These are phyloP conservation scores for Anoplopoma fimbria DNA, from an alignment of 2,113 vertebrate species.

Conservation along the genomic window DNA sequence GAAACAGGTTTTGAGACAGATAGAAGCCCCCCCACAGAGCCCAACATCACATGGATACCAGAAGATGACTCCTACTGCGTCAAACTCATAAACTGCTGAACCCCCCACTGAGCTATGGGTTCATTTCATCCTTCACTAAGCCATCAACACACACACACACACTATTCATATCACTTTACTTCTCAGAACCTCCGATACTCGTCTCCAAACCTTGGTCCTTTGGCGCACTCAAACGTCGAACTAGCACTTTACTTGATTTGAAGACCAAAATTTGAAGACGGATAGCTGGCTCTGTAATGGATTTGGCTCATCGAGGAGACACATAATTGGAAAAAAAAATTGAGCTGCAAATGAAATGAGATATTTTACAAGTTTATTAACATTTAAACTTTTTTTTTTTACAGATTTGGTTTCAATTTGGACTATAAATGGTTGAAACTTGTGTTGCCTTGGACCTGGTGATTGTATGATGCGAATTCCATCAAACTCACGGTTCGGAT, in stretches of 20 bases:
- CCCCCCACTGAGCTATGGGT: slow-evolving; percentile 16
- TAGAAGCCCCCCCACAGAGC: slow-evolving; percentile 23
- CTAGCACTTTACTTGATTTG: background rate
- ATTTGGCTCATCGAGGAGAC: too few relatives aligned
- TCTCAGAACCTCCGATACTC: background rate
- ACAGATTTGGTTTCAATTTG: too few relatives aligned
- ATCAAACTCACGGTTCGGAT: too few relatives aligned
- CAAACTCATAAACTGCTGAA: slow-evolving; percentile 30
- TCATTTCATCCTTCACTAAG: slow-evolving; percentile 37
- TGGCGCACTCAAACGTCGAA: background rate
- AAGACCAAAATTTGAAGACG: slow-evolving; percentile 8
- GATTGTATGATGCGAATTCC: background rate
- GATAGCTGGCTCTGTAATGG: background rate
- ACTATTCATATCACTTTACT: background rate
- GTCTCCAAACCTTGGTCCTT: background rate
- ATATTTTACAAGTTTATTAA: background rate
- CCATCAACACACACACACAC: slow-evolving; percentile 14
- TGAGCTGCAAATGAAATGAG: too few relatives aligned
- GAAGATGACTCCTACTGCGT: slow-evolving; percentile 34
- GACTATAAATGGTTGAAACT: background rate
- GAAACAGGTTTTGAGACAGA: slow-evolving; percentile 22
- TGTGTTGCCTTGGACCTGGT: background rate
- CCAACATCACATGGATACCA: slow-evolving; percentile 18
- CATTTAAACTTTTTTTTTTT: background rate
- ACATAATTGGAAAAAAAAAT: too few relatives aligned